phyloP scores from a whole-genome alignment of 1,140 invertebrate genomes.

The Rhizoglyphus robini region DNA sequence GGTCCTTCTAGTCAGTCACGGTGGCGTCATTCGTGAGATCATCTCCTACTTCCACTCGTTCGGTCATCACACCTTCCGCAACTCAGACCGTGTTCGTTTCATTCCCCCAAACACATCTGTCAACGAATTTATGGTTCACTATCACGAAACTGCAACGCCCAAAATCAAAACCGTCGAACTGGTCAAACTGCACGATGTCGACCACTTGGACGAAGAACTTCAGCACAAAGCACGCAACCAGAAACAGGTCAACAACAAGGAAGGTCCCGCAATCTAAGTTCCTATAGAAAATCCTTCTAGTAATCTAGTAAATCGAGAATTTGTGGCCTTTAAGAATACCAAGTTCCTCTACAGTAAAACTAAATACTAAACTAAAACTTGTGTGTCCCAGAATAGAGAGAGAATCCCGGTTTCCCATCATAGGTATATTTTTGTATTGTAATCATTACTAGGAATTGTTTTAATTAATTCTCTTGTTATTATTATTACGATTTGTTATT shows the following conservation, averaged over 20 bases:
- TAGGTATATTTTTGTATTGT: too few species aligned
- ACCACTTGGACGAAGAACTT: slow-evolving; percentile 11
- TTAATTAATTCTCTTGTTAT: too few species aligned
- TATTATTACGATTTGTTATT: too few species aligned
- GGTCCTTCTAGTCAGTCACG: slow-evolving; percentile 21
- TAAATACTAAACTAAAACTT: too few species aligned
- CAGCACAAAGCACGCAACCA: neutral
- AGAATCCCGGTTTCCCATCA: too few species aligned
- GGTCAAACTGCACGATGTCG: slow-evolving; percentile 18
- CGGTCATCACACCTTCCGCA: neutral
- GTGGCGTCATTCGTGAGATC: slow-evolving; percentile 22
- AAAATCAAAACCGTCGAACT: slow-evolving; percentile 11
- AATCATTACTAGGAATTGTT: too few species aligned
- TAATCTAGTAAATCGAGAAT: too few species aligned
- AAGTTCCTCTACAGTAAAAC: too few species aligned
- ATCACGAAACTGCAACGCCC: too few species aligned
- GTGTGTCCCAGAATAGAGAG: too few species aligned
- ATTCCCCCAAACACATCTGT: slow-evolving; percentile 21
- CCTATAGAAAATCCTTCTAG: too few species aligned
- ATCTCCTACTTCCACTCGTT: slow-evolving; percentile 11
- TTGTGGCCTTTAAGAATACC: too few species aligned
- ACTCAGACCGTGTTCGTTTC: neutral
- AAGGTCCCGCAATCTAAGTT: neutral
- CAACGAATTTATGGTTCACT: slow-evolving; percentile 20
- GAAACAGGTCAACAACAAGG: slow-evolving; percentile 2